These are phyloP conservation scores for Disparrhopalites patrizii DNA, from an alignment of 2,888 invertebrate genomes.

Conservation along the genomic window DNA sequence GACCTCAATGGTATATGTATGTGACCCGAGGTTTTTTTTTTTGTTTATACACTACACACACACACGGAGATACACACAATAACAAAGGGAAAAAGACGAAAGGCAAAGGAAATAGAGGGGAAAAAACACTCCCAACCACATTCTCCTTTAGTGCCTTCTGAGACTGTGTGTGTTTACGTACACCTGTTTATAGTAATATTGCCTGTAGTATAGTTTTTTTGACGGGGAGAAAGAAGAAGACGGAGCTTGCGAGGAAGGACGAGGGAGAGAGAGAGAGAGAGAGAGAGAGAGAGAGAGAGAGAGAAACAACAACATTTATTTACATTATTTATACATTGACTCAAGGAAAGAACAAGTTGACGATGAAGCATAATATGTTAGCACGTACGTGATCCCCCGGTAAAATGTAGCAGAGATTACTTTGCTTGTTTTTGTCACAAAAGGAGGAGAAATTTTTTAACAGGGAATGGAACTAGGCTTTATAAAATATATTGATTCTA, in stretches of 20 bases:
- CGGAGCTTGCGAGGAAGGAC: not conserved
- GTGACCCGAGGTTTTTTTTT: not conserved
- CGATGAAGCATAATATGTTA: slow-evolving; percentile 8
- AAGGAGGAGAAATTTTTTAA: slow-evolving; percentile 9
- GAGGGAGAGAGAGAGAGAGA: not conserved
- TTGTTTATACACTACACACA: not conserved
- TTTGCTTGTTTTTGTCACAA: slow-evolving; percentile 11
- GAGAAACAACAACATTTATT: slow-evolving; percentile 22
- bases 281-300: slow-evolving; percentile 4
- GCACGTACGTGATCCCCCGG: slow-evolving; percentile 3
- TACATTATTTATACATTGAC: slow-evolving; percentile 18
- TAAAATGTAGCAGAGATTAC: slow-evolving; percentile 19
- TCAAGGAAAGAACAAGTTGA: slow-evolving; percentile 7
- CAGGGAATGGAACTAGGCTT: slow-evolving; percentile 7
- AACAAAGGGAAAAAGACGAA: not conserved
- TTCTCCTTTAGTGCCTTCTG: too few relatives aligned
- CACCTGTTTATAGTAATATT: not conserved
- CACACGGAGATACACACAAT: not conserved
- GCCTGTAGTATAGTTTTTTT: not conserved
- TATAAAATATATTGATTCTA: slow-evolving; percentile 22
- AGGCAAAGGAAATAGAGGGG: not conserved
- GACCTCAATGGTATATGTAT: too few relatives aligned
- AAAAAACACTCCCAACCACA: too few relatives aligned
- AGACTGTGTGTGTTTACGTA: too few relatives aligned
- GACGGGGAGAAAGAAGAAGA: not conserved